phyloP scores from a whole-genome alignment of 2,113 vertebrate genomes.

The Himantopus leucocephalus region DNA sequence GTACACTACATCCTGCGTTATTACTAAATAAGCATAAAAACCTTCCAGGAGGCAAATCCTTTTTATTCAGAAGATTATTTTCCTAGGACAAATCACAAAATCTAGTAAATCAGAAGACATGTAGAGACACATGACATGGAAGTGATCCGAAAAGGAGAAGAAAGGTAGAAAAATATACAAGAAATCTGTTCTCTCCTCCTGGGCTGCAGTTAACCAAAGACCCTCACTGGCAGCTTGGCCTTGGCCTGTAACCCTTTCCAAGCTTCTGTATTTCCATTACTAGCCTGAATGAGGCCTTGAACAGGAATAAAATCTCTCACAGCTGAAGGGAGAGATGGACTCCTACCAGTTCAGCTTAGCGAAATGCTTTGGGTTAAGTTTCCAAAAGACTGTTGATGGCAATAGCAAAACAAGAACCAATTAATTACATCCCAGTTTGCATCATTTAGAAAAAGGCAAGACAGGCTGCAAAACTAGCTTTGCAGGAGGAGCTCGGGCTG shows the following conservation, averaged over 20 bases:
- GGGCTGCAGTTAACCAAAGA: not conserved
- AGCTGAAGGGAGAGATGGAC: not conserved
- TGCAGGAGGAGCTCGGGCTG: not conserved
- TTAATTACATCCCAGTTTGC: not conserved
- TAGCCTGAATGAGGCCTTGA: not conserved
- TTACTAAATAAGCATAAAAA: not conserved
- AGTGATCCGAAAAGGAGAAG: not conserved
- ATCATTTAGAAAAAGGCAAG: not conserved
- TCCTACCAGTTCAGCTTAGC: not conserved
- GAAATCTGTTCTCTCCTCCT: not conserved
- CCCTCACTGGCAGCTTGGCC: not conserved
- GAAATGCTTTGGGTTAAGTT: not conserved
- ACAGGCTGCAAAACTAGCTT: not conserved
- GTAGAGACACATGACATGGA: not conserved
- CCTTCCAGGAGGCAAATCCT: fast-evolving
- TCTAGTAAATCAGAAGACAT: not conserved
- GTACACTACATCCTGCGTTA: not conserved
- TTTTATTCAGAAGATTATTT: not conserved
- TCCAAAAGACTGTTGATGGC: not conserved
- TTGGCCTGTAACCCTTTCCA: not conserved
- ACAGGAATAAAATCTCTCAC: not conserved
- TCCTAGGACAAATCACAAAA: not conserved
- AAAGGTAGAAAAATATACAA: not conserved
- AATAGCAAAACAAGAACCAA: not conserved
- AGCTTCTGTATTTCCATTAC: not conserved